Conservation (phyloP, 1,140 invertebrate genomes). For the Pissodes strobi region DNA sequence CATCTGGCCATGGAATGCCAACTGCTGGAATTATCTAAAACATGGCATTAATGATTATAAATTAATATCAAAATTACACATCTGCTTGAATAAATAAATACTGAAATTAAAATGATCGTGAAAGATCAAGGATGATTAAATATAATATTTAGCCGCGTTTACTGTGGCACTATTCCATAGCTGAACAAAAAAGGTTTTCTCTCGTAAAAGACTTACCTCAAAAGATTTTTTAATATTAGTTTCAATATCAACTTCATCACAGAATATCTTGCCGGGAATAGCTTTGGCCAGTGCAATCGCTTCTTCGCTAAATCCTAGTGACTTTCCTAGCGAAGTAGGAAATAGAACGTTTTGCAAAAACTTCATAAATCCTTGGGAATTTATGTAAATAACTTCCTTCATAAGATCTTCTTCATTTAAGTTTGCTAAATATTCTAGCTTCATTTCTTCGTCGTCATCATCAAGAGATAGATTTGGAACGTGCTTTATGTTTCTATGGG, state of each 20-base stretch:
- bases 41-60: too few species aligned
- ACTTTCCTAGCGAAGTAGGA: slow-evolving; percentile 41
- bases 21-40: slow-evolving; percentile 47
- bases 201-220: slow-evolving; percentile 24
- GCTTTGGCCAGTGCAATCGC: slow-evolving; percentile 34
- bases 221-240: slow-evolving; percentile 26
- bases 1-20: slow-evolving; percentile 43
- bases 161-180: too few species aligned
- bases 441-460: slow-evolving; percentile 17
- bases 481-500: slow-evolving; percentile 10
- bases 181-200: neutral
- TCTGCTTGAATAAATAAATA: too few species aligned
- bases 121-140: too few species aligned
- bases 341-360: slow-evolving; percentile 45
- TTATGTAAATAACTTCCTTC: slow-evolving; percentile 39
- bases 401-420: slow-evolving; percentile 33
- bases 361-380: slow-evolving; percentile 45
- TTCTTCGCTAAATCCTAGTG: slow-evolving; percentile 38
- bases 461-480: neutral
- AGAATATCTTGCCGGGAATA: slow-evolving; percentile 46
- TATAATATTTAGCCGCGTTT: too few species aligned
- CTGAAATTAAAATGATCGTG: too few species aligned
- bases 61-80: too few species aligned
- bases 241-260: slow-evolving; percentile 40
- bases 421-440: neutral